A percentile compares a stretch with the other conserved stretches of the same genome.
Conservation (phyloP, 2,113 vertebrate genomes). For the Numida meleagris region DNA sequence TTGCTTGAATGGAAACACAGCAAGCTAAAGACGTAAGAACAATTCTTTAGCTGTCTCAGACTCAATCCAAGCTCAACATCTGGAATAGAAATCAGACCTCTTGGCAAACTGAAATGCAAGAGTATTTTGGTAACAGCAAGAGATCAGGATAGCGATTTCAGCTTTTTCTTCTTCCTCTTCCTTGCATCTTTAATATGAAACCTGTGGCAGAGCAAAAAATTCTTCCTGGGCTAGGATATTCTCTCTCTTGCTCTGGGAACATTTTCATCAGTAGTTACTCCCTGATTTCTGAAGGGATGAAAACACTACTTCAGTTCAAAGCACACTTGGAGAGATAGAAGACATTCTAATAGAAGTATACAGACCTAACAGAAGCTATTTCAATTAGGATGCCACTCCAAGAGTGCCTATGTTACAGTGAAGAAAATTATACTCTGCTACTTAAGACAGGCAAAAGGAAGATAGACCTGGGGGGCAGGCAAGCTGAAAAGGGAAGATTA, state of each 20-base stretch:
- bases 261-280: no score
- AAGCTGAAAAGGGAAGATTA: background rate
- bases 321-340: background rate
- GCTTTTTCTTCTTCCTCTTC: background rate
- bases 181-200: background rate
- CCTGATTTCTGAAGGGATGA: background rate
- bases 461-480: background rate
- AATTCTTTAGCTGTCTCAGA: background rate
- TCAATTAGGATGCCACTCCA: background rate
- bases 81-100: background rate
- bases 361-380: background rate
- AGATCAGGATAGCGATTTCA: background rate
- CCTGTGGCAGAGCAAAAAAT: background rate
- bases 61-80: background rate
- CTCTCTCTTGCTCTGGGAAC: background rate
- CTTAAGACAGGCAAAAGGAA: background rate
- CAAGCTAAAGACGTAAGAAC: background rate
- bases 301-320: background rate
- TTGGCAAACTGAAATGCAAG: background rate
- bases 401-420: background rate
- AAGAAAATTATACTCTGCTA: background rate
- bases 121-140: background rate
- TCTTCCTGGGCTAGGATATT: background rate
- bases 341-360: background rate
- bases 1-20: background rate